These are phyloP conservation scores for Trochalopteron elliotii DNA, from an alignment of 2,113 vertebrate genomes.

Conservation along the genomic window DNA sequence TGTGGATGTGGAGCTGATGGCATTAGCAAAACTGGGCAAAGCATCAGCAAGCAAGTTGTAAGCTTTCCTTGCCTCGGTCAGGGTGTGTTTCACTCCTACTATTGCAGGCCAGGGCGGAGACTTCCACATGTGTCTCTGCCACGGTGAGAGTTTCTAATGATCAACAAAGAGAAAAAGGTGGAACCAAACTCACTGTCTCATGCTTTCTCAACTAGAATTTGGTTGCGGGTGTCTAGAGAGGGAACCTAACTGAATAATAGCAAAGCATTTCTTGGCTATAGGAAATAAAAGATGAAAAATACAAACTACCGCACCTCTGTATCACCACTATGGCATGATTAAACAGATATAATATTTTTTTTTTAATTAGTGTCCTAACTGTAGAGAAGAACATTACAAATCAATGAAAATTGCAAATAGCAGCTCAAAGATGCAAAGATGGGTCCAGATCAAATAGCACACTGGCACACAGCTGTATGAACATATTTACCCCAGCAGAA, in stretches of 20 bases:
- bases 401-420: not conserved
- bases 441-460: not conserved
- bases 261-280: not conserved
- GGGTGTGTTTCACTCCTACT: not conserved
- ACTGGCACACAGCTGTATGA: not conserved
- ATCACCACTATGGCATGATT: not conserved
- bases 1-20: not conserved
- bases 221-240: not conserved
- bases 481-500: fast-evolving
- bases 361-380: not conserved
- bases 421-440: not conserved
- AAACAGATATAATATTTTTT: not conserved
- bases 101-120: not conserved
- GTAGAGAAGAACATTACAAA: not conserved
- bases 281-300: not conserved
- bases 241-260: not conserved
- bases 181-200: not conserved
- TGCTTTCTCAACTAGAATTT: not conserved
- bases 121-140: not conserved
- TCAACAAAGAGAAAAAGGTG: not conserved
- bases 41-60: not conserved
- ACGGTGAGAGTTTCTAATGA: not conserved
- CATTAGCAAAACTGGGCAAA: not conserved
- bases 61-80: not conserved
- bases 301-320: not conserved